A percentile compares a stretch with the other conserved stretches of the same genome.
These are phyloP conservation scores for Tipula unca DNA, from an alignment of 2,888 invertebrate genomes.

Conservation along the genomic window DNA sequence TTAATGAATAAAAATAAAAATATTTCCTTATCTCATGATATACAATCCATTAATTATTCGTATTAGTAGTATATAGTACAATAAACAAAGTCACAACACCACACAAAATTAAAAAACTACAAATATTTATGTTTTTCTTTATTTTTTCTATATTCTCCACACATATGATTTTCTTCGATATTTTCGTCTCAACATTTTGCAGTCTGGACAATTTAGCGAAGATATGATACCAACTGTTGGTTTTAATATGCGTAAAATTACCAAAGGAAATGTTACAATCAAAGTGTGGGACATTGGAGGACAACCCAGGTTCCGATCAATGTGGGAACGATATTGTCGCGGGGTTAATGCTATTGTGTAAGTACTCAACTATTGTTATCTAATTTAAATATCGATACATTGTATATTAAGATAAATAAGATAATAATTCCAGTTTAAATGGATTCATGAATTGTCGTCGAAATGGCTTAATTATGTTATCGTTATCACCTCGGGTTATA, in stretches of 20 bases:
- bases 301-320: constrained; percentile 96
- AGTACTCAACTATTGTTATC: constrained; percentile 36
- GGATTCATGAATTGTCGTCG: too few species aligned
- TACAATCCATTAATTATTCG: background rate
- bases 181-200: constrained; percentile 35
- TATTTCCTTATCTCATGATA: background rate
- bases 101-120: background rate
- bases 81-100: background rate
- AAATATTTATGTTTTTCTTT: background rate
- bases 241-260: constrained; percentile 99
- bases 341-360: constrained; percentile 99
- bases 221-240: constrained; percentile 99
- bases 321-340: constrained; percentile 99
- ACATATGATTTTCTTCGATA: background rate
- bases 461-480: too few species aligned
- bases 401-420: background rate
- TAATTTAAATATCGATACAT: too few species aligned
- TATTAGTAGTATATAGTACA: background rate
- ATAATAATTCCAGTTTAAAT: background rate
- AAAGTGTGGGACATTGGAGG: constrained; percentile 96
- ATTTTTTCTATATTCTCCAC: background rate
- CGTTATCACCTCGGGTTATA: too few species aligned
- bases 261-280: constrained; percentile 99
- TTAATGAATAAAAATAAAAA: too few species aligned
- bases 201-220: constrained; percentile 99